Evolutionary conservation across 2,113 vertebrate genomes (phyloP).

Genomic region (Notothenia rossii): DNA sequence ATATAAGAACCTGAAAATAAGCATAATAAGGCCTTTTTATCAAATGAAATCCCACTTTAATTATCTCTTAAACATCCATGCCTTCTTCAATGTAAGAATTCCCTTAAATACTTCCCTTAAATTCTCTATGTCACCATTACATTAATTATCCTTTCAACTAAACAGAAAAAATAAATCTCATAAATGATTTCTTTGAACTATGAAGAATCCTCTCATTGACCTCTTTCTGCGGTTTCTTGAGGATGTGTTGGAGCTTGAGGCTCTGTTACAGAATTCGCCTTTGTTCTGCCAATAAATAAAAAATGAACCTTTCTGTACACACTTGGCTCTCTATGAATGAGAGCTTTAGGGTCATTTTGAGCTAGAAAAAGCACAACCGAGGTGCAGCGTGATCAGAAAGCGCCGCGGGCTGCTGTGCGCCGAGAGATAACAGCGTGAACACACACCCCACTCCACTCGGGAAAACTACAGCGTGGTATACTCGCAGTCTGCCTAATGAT

Average conservation of each 20-base stretch:
- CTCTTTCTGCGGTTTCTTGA: not conserved
- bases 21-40: too few relatives aligned
- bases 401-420: conserved; percentile 21
- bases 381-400: conserved; percentile 19
- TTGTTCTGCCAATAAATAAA: conserved; percentile 36
- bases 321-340: conserved; percentile 55
- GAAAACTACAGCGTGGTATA: conserved; percentile 18
- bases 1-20: too few relatives aligned
- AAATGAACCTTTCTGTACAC: conserved; percentile 8
- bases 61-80: too few relatives aligned
- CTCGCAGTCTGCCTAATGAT: conserved; percentile 17
- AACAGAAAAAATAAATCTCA: not conserved
- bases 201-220: not conserved
- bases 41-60: too few relatives aligned
- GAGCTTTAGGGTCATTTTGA: conserved; percentile 5
- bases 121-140: too few relatives aligned
- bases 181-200: not conserved
- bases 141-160: not conserved
- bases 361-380: not conserved
- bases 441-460: conserved; percentile 2
- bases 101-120: too few relatives aligned
- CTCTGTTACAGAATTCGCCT: conserved; percentile 9
- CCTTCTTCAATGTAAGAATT: too few relatives aligned
- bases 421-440: conserved; percentile 45
- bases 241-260: conserved; percentile 1